Percentiles rank a stretch among this genome's conserved stretches.
Evolutionary conservation across 1,140 invertebrate genomes (phyloP).

Genomic region (Kradibia gibbosae): DNA sequence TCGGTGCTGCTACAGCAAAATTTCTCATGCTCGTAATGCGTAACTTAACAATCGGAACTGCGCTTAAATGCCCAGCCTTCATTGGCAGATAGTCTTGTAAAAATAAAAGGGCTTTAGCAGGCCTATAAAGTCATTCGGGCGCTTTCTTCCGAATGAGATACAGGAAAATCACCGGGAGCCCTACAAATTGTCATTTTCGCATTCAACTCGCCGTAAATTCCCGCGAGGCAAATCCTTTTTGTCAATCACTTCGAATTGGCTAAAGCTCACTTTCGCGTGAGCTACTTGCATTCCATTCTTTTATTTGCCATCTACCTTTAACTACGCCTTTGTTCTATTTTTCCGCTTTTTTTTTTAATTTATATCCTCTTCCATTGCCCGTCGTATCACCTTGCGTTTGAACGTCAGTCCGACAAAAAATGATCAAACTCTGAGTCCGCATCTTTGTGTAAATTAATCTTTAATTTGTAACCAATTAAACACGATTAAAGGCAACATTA

Average conservation of each 20-base stretch:
- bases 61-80: conserved; percentile 3
- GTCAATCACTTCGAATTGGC: conserved; percentile 37
- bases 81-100: conserved; percentile 6
- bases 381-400: background rate
- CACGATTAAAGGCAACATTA: too few species aligned
- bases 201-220: conserved; percentile 34
- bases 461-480: too few species aligned
- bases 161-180: conserved; percentile 11
- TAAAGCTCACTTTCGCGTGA: conserved; percentile 35
- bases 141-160: conserved; percentile 12
- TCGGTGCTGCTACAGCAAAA: background rate
- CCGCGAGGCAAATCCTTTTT: conserved; percentile 40
- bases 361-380: background rate
- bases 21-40: background rate
- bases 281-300: background rate
- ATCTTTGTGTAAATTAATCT: too few species aligned
- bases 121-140: conserved; percentile 13
- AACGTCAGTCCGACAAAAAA: background rate
- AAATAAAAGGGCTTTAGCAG: background rate
- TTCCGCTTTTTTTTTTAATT: background rate
- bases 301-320: background rate
- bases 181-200: conserved; percentile 38
- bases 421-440: too few species aligned
- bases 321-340: background rate
- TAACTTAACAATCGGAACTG: too few species aligned